Conservation (phyloP, 2,113 vertebrate species). For the Serinus canaria region DNA sequence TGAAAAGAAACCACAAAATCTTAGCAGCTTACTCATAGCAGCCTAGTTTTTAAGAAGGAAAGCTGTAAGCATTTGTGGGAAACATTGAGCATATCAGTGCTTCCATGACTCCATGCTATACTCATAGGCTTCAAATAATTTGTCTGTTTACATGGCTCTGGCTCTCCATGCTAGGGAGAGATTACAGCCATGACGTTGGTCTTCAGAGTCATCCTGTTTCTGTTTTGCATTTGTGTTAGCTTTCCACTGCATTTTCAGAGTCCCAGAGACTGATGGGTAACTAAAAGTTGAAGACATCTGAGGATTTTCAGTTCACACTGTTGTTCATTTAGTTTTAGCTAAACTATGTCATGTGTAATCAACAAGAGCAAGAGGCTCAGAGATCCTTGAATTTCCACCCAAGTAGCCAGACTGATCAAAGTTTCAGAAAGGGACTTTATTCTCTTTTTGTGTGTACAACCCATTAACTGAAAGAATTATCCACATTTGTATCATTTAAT, state of each 20-base stretch:
- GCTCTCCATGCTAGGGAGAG: rapidly evolving
- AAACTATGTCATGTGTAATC: neutral
- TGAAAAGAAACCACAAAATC: neutral
- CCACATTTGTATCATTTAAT: neutral
- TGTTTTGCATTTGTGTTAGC: neutral
- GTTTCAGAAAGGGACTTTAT: neutral
- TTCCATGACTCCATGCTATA: rapidly evolving
- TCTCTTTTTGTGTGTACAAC: neutral
- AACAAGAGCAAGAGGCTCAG: neutral
- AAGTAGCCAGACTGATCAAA: neutral
- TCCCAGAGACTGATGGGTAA: neutral
- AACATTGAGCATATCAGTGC: neutral
- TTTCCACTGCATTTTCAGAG: neutral
- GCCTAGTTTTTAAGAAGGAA: neutral
- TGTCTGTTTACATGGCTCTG: neutral
- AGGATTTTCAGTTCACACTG: neutral
- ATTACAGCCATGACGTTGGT: neutral
- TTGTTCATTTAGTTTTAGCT: neutral
- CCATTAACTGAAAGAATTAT: neutral
- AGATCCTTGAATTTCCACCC: neutral
- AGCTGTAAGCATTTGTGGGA: rapidly evolving
- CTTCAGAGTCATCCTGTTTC: neutral
- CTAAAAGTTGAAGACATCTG: neutral
- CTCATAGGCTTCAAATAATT: neutral
- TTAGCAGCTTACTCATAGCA: neutral